Conservation (phyloP, 2,888 invertebrate genomes). For the Sinhomidia bicolor region DNA sequence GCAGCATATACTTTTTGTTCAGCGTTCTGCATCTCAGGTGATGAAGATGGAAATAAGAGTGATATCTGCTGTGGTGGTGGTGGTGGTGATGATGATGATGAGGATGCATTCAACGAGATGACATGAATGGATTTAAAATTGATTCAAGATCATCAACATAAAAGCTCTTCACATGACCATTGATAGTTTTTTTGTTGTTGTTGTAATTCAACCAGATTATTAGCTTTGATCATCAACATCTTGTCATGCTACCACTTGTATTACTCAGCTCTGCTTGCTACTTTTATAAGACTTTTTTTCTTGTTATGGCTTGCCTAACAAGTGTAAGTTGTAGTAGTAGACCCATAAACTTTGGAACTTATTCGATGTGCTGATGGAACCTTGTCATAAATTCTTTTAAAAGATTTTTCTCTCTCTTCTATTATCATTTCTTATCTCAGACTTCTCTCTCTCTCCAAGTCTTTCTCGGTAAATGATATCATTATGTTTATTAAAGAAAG, state of each 20-base stretch:
- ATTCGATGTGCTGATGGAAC: constrained; percentile 26
- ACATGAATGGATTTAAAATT: constrained; percentile 53
- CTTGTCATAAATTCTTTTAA: constrained; percentile 6
- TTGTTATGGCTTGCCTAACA: not conserved
- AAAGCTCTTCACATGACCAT: constrained; percentile 61
- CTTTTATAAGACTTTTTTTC: too few relatives aligned
- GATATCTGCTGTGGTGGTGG: not conserved
- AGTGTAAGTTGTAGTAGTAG: not conserved
- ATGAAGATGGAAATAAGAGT: not conserved
- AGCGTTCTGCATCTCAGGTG: not conserved
- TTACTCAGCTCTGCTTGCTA: not conserved
- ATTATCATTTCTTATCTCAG: too few relatives aligned
- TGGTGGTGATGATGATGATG: not conserved
- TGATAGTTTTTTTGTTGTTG: constrained; percentile 49
- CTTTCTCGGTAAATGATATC: not conserved
- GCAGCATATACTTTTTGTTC: not conserved
- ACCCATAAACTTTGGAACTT: constrained; percentile 5
- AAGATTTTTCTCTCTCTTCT: not conserved
- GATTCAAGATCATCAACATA: constrained; percentile 62
- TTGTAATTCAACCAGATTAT: constrained; percentile 43
- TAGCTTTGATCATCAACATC: constrained; percentile 33
- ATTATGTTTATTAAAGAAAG: not conserved
- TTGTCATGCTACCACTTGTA: not conserved
- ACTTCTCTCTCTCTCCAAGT: too few relatives aligned
- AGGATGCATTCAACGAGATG: constrained; percentile 26